Conservation (phyloP, 2,113 vertebrate genomes). For the Equus przewalskii region DNA sequence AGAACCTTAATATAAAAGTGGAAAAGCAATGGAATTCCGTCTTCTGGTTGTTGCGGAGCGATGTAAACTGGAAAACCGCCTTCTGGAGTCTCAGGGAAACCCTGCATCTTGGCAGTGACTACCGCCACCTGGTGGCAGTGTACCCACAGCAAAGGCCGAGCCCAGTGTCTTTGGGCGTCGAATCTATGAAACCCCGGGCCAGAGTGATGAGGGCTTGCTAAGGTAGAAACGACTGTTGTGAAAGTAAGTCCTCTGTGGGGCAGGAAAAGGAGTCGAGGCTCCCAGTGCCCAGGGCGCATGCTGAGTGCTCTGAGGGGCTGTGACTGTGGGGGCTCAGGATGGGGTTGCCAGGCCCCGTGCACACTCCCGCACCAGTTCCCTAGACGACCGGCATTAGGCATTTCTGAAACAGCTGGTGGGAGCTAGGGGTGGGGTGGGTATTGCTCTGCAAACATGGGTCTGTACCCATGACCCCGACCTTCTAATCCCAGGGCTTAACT, state of each 20-base stretch:
- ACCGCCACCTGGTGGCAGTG: constrained; percentile 36
- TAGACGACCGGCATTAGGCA: constrained; percentile 76
- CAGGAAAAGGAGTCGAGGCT: background rate
- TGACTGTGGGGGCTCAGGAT: background rate
- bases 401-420: constrained; percentile 83
- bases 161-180: background rate
- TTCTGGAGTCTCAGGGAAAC: background rate
- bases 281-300: background rate
- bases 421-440: constrained; percentile 67
- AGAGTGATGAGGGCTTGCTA: background rate
- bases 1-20: background rate
- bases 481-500: constrained; percentile 83
- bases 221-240: background rate
- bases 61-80: background rate
- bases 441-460: constrained; percentile 78
- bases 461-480: constrained; percentile 81
- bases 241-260: background rate
- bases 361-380: constrained; percentile 62
- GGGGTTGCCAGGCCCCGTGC: background rate
- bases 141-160: background rate
- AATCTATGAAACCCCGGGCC: background rate
- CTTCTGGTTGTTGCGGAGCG: background rate
- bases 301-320: background rate
- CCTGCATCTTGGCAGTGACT: background rate
- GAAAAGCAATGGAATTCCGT: background rate